Evolutionary conservation across 2,888 invertebrate genomes (phyloP), one percentile per base, ranked within the genome.

Genomic region (Bombylius major): DNA sequence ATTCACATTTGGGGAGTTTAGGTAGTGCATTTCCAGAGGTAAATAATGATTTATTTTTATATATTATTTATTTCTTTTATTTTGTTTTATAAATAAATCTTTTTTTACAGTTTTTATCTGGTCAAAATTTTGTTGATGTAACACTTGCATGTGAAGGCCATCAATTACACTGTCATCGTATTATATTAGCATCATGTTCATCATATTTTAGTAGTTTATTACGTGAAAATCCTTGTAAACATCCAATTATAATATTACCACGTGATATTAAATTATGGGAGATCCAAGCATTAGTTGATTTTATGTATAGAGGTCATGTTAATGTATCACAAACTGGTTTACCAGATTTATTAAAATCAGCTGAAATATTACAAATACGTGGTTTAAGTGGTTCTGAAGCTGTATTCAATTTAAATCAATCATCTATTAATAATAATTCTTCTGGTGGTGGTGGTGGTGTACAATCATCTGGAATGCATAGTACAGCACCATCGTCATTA

Each of bases 241-340:
- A 91, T 71, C 88, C 89, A 12, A 89, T 90, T 42, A 82, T 75
- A 23, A 83, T 91, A 57, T 79, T 89, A 59, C 87, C 90, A 79
- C 82, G 86, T 65, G 90, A 90, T 66, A 86, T 90, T 78, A 84
- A 82, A 67, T 83, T 89, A 68, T 87, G 87, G 76, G 89, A 90
- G 66, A 86, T 91, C 73, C 88, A 90, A 66, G 89, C 89, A 0
- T 75, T 91, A 49, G 89, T 91, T 44, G 89, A 89, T 73, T 91
- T 90, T 69, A 91, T 91, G 90, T 91, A 91, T 72, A 88, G 88
- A 67, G 91, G 90, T 0, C 90, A 91, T 70, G 90, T 90, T 42
- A 89, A 89, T 67, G 89, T 90, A 0, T 87, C 88, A 5, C 89
- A 90, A 65, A 88, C 89, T 56, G 88, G 89, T 59, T 74, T 91